Base-by-base conservation (phyloP, 2,113 vertebrate genomes). In the Ramphastos sulfuratus region DNA sequence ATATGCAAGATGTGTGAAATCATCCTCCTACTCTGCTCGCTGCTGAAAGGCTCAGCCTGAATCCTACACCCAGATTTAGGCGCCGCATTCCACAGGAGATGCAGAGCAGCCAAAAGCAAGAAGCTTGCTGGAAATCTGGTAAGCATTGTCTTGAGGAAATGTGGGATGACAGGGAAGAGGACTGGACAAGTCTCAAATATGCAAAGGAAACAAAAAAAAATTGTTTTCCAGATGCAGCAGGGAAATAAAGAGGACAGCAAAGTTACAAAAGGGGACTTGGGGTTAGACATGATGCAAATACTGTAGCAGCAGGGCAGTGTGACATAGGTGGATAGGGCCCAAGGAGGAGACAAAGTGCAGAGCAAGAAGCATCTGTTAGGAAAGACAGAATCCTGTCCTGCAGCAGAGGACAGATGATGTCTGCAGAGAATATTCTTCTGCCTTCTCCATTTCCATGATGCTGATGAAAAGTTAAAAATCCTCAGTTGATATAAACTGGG, bases 1-100 rank as follows among this genome's bases (percentile, higher is more conserved):
- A 90, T 83, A 94, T 94, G 95, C 69, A 94, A 88, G 92, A 94
- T 75, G 95, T 92, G 95, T 81, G 94, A 96, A 96, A 86, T 92
- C 89, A 90, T 92, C 90, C 90, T 96, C 95, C 92, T 83, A 93
- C 96, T 86, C 88, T 64, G 15, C 9, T 44, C 42, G 83, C 82
- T 88, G 85, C 85, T 83, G 76, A 91, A 93, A 94, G 88, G 48
- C 83, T 92, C 76, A 90, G 92, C 79, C 90, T 64, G 65, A 88
- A 65, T 95, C 48, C 85, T 64, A 76, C 2, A 21, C 86, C 92
- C 4, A 4, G 61, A 88, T 96, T 91, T 91, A 88, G 94, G 77
- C 83, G 83, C 37, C 0, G 4, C n/a, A 30, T 42, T 89, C 59
- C 61, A 69, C 0, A 0, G 39, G 83, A 56, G 92, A 81, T 82